Evolutionary conservation across 2,797 vertebrate species (phyloP), one percentile per base, ranked within the genome.

Genomic region (Pteronotus mesoamericanus): DNA sequence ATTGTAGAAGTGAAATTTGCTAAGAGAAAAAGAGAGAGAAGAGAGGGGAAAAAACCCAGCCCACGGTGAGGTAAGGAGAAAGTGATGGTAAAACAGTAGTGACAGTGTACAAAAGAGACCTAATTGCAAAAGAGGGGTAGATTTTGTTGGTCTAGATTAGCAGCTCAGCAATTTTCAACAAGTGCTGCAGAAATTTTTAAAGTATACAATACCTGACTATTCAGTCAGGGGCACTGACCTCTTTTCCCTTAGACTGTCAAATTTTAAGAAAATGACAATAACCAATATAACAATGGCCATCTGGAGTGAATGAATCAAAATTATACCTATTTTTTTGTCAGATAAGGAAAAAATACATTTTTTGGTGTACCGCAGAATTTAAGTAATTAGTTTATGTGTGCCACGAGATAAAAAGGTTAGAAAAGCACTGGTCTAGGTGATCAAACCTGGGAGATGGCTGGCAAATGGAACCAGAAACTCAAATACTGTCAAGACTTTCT

Each of bases 401-500:
- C n/a, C n/a, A 37, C 4, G 7, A 68, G 64, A 68, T 37, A 19
- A 68, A 68, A 68, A 68, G 37, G 18, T 19, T 68, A 0, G 4
- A 68, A 68, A 68, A 68, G 34, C 64, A 68, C 64, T 68, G 8
- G n/a, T 68, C 18, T 34, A 68, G 51, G 78, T 57, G 44, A 51
- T n/a, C 48, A 90, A 59, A 51, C n/a, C 7, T 82, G 44, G 48
- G 39, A 39, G 64, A 80, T 34, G 39, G 32, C 44, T 92, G 53
- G n/a, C 74, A 68, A 57, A 48, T 68, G 29, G 66, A 95, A 83
- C 71, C 32, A 74, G n/a, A 94, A 95, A 46, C 78, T 44, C 21
- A 94, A 90, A 85, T 57, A 78, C 51, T n/a, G 57, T 82, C 34
- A 89, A 96, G 77, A 46, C 42, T 93, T 77, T 86, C n/a, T 64